Base-by-base conservation (phyloP, 2,797 vertebrate genomes). In the Bradypus variegatus region DNA sequence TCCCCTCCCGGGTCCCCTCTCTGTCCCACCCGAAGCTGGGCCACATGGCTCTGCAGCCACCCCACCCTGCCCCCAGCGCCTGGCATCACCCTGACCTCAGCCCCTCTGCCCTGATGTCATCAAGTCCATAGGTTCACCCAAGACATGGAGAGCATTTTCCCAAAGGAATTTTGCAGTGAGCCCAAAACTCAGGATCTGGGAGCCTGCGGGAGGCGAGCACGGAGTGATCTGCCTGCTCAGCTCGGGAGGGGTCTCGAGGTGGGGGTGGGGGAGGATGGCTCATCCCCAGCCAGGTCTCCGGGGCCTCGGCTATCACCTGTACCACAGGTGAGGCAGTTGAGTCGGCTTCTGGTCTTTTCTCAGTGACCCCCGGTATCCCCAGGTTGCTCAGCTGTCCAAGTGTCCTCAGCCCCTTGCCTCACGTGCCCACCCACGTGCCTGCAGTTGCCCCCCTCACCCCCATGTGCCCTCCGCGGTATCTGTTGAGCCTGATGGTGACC, bases 31-130 rank as follows among this genome's bases (percentile, higher is more conserved):
- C 55, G 2, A 7, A 21, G 18, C 55, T 7, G 29, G 29, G 80
- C n/a, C 29, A 12, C 45, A 23, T 21, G 7, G 69, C 58, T 53
- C 58, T 3, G 27, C 45, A n/a, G 1, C 18, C 41, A 33, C 36
- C 5, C 45, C 0, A 19, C 45, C 1, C 18, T 33, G 27, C 36
- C 5, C 45, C 0, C 55, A 1, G 58, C 5, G 25, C 18, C 27
- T 0, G 0, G 33, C 1, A 2, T 0, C 64, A 2, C 65, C 2
- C 27, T 21, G 53, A 16, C 45, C 19, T 70, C 80, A 8, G 45
- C 70, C 33, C 15, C 48, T 65, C 60, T 21, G 60, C 65, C 70
- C 29, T 19, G 6, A 14, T 31, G 80, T 8, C 1, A 14, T 58
- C 79, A 7, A 2, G 29, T 19, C 8, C 31, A 53, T 55, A 72